These are phyloP conservation scores for Petroica traversi DNA, from an alignment of 2,113 vertebrate genomes.

Conservation along the genomic window DNA sequence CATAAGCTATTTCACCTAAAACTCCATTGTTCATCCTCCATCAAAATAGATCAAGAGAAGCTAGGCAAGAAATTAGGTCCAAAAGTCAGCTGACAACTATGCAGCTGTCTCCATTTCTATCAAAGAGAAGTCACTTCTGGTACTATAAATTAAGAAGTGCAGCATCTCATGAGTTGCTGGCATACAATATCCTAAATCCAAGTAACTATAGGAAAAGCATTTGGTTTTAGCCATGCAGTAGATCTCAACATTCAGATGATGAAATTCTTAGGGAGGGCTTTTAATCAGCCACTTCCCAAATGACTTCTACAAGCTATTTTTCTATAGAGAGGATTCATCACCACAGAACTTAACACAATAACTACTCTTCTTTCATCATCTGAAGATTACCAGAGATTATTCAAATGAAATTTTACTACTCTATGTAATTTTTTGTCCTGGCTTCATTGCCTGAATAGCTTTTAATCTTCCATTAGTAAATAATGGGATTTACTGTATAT, in stretches of 20 bases:
- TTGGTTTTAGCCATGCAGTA: not conserved
- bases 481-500: not conserved
- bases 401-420: not conserved
- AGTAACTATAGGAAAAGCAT: not conserved
- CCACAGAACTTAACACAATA: not conserved
- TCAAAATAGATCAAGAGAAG: not conserved
- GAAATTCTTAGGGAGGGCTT: not conserved
- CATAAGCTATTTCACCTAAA: not conserved
- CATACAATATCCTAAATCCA: not conserved
- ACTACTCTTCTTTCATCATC: not conserved
- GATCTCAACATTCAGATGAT: not conserved
- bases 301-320: not conserved
- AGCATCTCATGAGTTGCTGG: not conserved
- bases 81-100: not conserved
- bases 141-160: not conserved
- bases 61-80: not conserved
- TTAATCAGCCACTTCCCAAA: not conserved
- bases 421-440: not conserved
- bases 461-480: not conserved
- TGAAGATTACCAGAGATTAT: not conserved
- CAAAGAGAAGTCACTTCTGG: not conserved
- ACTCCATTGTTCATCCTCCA: not conserved
- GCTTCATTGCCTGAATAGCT: not conserved
- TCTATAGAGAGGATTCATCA: not conserved
- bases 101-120: not conserved